A percentile compares a stretch with the other conserved stretches of the same genome.
phyloP scores from a whole-genome alignment of 2,888 invertebrate species.

The Oligia strigilis region DNA sequence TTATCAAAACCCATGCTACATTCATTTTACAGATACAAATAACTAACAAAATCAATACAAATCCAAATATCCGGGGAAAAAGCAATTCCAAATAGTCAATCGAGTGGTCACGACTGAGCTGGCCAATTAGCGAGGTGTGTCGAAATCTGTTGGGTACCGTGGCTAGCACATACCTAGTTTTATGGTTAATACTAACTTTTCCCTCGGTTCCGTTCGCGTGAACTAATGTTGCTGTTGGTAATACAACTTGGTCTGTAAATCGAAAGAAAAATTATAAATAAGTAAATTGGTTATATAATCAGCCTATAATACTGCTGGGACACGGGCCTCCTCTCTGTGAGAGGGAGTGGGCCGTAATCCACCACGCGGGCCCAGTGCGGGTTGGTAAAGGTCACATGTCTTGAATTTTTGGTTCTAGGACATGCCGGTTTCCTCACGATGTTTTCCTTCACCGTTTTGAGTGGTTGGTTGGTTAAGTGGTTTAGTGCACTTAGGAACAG shows the following conservation, averaged over 20 bases:
- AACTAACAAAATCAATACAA: conserved; percentile 54
- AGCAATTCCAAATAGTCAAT: conserved; percentile 69
- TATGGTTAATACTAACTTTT: conserved; percentile 12
- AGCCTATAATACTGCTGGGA: too few species aligned
- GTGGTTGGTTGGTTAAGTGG: not conserved
- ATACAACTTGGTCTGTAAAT: not conserved
- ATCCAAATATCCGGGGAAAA: conserved; percentile 57
- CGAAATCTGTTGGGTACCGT: conserved; percentile 75
- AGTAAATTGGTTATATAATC: not conserved
- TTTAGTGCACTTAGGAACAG: not conserved
- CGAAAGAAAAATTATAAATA: not conserved
- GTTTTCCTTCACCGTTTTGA: too few species aligned
- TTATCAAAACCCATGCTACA: not conserved
- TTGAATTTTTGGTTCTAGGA: too few species aligned
- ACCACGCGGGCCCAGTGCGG: too few species aligned
- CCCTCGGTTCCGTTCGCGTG: not conserved
- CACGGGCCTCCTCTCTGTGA: too few species aligned
- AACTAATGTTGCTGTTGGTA: not conserved
- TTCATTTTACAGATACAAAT: conserved; percentile 46
- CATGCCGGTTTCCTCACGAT: too few species aligned
- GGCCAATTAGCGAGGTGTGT: conserved; percentile 82
- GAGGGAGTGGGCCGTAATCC: too few species aligned
- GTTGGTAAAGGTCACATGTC: too few species aligned
- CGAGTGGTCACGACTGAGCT: conserved; percentile 73
- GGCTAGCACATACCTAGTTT: conserved; percentile 54